Evolutionary conservation across 2,113 vertebrate genomes (phyloP), one percentile per base, ranked within the genome.

Genomic region (Prolemur simus): DNA sequence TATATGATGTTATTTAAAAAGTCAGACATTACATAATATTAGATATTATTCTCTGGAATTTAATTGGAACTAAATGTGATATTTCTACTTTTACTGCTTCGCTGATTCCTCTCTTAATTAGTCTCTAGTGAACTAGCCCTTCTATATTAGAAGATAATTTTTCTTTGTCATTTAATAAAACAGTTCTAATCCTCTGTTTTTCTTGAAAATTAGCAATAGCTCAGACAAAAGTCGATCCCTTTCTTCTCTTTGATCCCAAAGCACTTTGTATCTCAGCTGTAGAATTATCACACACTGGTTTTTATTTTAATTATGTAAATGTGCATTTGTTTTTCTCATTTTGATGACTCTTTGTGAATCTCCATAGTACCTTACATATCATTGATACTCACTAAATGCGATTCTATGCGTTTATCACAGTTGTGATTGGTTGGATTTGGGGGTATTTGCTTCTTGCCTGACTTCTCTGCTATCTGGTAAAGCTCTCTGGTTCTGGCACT

Each of bases 281-380:
- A 78, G 73, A 77, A 32, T 27, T 89, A 71, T 49, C 21, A 80
- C 60, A 80, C 54, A 34, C 27, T 45, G 68, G 9, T 14, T 92
- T 94, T 96, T 74, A 87, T 86, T 96, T 88, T 73, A 92, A 93
- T 94, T 52, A 77, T 34, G 77, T 90, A 47, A 73, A 25, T 81
- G 34, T n/a, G 27, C 34, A 47, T 91, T 94, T 47, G 21, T 84
- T 88, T 85, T 92, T 83, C 78, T 17, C 71, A 60, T 84, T 88
- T 92, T 66, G 64, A 85, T 87, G 64, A 8, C 5, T 76, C 6
- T 89, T 76, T 49, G 25, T 45, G 32, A 42, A 76, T n/a, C 20
- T 83, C 12, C 15, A 7, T 0, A 34, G 8, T 21, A 58, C 14
- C 58, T 54, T 54, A 8, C 0, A 13, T n/a, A 52, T 32, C 6